Evolutionary conservation across 1,140 invertebrate genomes (phyloP).

Genomic region (Pachypeltis micranthus): DNA sequence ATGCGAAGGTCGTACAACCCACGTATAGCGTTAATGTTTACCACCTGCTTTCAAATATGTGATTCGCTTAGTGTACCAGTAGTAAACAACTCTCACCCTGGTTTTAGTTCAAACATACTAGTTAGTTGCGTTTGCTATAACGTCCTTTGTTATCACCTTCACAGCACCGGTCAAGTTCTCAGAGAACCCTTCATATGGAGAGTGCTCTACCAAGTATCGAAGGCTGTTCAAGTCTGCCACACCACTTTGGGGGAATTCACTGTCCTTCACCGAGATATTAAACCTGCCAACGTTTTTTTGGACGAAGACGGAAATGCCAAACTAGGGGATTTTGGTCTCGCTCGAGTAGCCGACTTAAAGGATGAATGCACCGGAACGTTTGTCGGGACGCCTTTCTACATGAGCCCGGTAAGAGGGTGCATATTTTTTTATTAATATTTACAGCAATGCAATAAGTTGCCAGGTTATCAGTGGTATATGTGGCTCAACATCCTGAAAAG

Average conservation of each 20-base stretch:
- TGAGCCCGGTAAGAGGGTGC: slow-evolving; percentile 74
- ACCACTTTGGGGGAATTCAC: slow-evolving; percentile 29
- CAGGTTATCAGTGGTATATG: no score
- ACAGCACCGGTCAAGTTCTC: slow-evolving; percentile 31
- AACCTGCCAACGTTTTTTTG: slow-evolving; percentile 71
- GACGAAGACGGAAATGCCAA: slow-evolving; percentile 58
- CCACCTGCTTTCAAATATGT: no score
- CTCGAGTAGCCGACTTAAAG: slow-evolving; percentile 44
- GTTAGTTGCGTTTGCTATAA: no score
- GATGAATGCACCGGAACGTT: slow-evolving; percentile 47
- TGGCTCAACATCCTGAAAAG: no score
- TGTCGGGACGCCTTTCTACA: slow-evolving; percentile 71
- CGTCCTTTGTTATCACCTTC: no score
- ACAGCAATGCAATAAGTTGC: no score
- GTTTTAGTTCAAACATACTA: no score
- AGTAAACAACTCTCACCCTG: no score
- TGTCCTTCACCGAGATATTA: slow-evolving; percentile 44
- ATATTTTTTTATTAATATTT: slow-evolving; percentile 8
- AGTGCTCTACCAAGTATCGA: slow-evolving; percentile 63
- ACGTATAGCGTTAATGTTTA: no score
- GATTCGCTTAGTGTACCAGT: no score
- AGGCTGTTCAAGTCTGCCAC: slow-evolving; percentile 44
- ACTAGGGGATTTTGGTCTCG: slow-evolving; percentile 64
- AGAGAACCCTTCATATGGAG: slow-evolving; percentile 68
- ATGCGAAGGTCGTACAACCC: no score